Percentiles rank a stretch among this genome's conserved stretches.
Conservation (phyloP, 2,797 vertebrate species). For the Austrolebias charrua region DNA sequence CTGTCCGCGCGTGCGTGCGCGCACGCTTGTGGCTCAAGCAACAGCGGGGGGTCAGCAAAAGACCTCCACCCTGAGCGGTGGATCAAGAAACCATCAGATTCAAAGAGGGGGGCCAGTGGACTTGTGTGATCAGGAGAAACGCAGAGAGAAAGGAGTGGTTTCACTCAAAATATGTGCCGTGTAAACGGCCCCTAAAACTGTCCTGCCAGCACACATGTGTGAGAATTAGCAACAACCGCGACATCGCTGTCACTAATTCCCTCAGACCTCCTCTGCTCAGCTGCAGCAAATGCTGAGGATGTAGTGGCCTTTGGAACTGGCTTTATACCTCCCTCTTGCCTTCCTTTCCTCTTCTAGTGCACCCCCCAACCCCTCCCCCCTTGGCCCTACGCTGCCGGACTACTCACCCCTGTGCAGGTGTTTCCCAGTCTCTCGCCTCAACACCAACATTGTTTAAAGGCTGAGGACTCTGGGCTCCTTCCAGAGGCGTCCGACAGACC, state of each 20-base stretch:
- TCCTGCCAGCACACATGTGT: constrained; percentile 26
- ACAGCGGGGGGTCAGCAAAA: too few species aligned
- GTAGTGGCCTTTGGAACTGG: constrained; percentile 41
- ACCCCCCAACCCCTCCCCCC: constrained; percentile 8
- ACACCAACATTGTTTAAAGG: constrained; percentile 84
- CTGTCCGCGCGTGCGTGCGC: too few species aligned
- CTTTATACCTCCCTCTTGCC: constrained; percentile 54
- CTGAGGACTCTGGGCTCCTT: constrained; percentile 76
- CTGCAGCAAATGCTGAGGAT: constrained; percentile 68
- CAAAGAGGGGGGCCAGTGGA: too few species aligned
- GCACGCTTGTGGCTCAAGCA: too few species aligned
- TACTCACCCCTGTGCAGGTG: constrained; percentile 83
- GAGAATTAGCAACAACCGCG: constrained; percentile 54
- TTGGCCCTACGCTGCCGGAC: constrained; percentile 40
- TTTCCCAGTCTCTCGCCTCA: constrained; percentile 82
- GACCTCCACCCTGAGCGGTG: too few species aligned
- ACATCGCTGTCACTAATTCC: constrained; percentile 73
- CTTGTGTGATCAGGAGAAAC: too few species aligned
- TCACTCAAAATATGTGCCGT: too few species aligned
- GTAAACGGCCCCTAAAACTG: too few species aligned
- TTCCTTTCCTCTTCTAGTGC: constrained; percentile 50
- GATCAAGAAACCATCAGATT: too few species aligned
- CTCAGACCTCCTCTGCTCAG: constrained; percentile 71
- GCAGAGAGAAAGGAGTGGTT: too few species aligned
- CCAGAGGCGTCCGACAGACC: constrained; percentile 83